Percentiles rank a stretch among this genome's conserved stretches.
Conservation (phyloP, 2,888 invertebrate species). For the Nephrocerus scutellatus region DNA sequence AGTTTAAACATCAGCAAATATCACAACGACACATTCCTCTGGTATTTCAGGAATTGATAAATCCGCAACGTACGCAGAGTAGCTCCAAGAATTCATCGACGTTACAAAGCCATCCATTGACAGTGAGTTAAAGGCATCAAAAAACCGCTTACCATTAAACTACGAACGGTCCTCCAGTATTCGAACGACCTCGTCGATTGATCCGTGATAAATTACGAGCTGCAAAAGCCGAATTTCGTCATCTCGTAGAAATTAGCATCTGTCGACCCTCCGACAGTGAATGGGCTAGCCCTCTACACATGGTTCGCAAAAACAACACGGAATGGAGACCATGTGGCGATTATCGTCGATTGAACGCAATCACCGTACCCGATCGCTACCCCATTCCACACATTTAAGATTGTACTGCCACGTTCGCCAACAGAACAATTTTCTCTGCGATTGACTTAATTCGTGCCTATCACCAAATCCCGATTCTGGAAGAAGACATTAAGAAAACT, state of each 20-base stretch:
- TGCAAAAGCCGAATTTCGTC: conserved; percentile 15
- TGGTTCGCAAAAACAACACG: conserved; percentile 27
- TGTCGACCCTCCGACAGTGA: conserved; percentile 41
- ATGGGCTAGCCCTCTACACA: conserved; percentile 41
- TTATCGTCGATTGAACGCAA: conserved; percentile 32
- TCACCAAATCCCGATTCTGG: too few relatives aligned
- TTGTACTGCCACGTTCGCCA: conserved; percentile 10
- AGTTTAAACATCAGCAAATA: too few relatives aligned
- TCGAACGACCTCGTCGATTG: conserved; percentile 10
- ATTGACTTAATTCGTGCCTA: conserved; percentile 15
- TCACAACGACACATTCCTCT: too few relatives aligned
- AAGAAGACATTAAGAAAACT: conserved; percentile 12
- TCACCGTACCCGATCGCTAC: conserved; percentile 36
- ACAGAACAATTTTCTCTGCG: conserved; percentile 11
- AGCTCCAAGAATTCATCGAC: too few relatives aligned
- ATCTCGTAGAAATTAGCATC: conserved; percentile 34
- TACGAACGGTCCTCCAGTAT: conserved; percentile 15
- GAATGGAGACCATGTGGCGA: conserved; percentile 36
- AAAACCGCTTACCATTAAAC: too few relatives aligned
- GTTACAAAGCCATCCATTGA: too few relatives aligned
- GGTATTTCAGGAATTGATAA: too few relatives aligned
- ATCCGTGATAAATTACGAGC: conserved; percentile 13
- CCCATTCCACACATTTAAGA: conserved; percentile 36
- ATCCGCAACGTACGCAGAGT: too few relatives aligned
- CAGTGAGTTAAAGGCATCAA: too few relatives aligned